A percentile compares a stretch with the other conserved stretches of the same genome.
These are phyloP conservation scores for Nautilus pompilius DNA, from an alignment of 1,140 invertebrate genomes.

Conservation along the genomic window DNA sequence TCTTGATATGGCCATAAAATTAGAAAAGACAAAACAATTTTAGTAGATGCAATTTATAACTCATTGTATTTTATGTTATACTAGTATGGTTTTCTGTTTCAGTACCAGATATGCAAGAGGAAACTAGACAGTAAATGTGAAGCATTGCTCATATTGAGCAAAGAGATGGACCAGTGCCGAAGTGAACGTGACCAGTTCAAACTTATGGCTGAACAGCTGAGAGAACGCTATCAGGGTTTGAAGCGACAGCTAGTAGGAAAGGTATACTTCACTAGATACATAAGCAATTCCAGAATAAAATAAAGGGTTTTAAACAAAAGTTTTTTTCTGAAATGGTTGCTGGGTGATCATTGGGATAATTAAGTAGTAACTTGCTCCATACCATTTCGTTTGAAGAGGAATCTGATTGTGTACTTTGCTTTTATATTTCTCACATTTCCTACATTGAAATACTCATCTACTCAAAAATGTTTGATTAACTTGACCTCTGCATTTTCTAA, in stretches of 20 bases:
- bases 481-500: no score
- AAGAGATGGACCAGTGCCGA: constrained; percentile 75
- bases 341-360: no score
- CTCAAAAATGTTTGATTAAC: no score
- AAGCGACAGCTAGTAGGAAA: constrained; percentile 50
- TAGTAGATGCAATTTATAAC: not conserved
- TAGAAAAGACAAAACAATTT: not conserved
- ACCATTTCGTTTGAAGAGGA: no score
- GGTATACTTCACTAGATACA: constrained; percentile 29
- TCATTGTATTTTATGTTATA: not conserved
- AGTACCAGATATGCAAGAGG: constrained; percentile 51
- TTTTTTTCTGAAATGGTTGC: no score
- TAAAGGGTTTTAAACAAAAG: no score
- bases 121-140: constrained; percentile 79
- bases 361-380: no score
- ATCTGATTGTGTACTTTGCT: no score
- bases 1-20: not conserved
- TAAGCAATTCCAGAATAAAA: no score
- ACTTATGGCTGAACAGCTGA: constrained; percentile 75
- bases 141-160: constrained; percentile 71
- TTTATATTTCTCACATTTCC: no score
- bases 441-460: no score
- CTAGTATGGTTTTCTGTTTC: constrained; percentile 11
- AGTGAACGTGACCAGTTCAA: constrained; percentile 78
- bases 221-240: constrained; percentile 62